Evolutionary conservation across 2,797 vertebrate species (phyloP).

Genomic region (Enteromius fasciolatus): DNA sequence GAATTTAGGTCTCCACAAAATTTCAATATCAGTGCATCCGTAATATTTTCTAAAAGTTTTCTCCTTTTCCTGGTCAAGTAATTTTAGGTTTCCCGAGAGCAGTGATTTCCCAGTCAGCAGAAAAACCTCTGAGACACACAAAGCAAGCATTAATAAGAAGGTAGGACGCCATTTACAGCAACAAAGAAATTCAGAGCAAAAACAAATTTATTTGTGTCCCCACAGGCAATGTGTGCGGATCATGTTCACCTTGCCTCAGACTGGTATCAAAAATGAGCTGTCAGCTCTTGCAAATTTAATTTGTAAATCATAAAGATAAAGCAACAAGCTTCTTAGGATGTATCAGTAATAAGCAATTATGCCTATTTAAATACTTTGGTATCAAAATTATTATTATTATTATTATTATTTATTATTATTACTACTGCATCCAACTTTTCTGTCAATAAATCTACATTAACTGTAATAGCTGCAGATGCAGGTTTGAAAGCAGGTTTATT

Average conservation of each 20-base stretch:
- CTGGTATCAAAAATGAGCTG: neutral
- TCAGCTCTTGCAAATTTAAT: neutral
- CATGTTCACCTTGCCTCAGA: constrained; percentile 5
- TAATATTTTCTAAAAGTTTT: neutral
- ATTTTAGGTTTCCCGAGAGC: neutral
- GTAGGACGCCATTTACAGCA: neutral
- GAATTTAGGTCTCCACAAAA: neutral
- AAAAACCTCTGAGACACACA: neutral
- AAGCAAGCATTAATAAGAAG: neutral
- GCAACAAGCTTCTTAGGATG: neutral
- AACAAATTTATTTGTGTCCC: constrained; percentile 15
- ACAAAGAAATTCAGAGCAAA: neutral
- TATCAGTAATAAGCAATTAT: no score
- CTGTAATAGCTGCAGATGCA: neutral
- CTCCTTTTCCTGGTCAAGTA: neutral
- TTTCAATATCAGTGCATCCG: neutral
- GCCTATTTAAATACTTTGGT: neutral
- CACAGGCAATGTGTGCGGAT: constrained; percentile 5
- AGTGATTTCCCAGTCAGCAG: neutral
- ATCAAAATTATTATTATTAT: neutral
- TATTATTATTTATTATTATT: no score
- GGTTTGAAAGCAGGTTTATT: neutral
- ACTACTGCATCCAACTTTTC: no score
- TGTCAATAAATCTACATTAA: neutral
- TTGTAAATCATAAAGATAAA: neutral